These are phyloP conservation scores for Diploptera punctata DNA, from an alignment of 2,888 invertebrate genomes.

Conservation along the genomic window DNA sequence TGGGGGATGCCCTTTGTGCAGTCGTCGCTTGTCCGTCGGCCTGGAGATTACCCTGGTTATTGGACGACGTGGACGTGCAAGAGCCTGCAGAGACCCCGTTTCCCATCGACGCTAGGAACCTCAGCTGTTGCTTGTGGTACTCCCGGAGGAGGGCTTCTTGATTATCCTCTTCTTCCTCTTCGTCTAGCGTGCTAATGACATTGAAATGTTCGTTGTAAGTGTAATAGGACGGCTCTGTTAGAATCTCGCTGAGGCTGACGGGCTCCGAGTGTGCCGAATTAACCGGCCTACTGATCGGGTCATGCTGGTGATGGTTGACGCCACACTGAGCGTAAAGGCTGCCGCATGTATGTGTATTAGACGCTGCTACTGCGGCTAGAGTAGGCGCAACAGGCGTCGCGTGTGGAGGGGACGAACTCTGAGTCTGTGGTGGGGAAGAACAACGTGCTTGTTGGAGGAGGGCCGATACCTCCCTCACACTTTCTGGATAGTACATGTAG, in stretches of 20 bases:
- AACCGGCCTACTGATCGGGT: too few species aligned
- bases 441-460: conserved; percentile 10
- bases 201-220: background rate
- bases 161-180: conserved; percentile 6
- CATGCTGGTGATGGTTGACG: conserved; percentile 9
- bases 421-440: background rate
- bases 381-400: background rate
- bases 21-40: background rate
- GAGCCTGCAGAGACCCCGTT: conserved; percentile 38
- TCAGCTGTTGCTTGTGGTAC: conserved; percentile 16
- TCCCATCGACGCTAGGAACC: conserved; percentile 38
- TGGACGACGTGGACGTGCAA: background rate
- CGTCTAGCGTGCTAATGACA: background rate
- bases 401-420: background rate
- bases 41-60: background rate
- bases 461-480: conserved; percentile 19
- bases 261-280: background rate
- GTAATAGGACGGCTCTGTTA: conserved; percentile 13
- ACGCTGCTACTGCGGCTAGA: background rate
- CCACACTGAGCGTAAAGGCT: conserved; percentile 56
- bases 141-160: background rate
- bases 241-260: conserved; percentile 31
- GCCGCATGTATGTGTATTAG: conserved; percentile 53
- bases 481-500: conserved; percentile 28
- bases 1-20: background rate